phyloP scores from a whole-genome alignment of 2,888 invertebrate genomes.

The Bruchidius siliquastri region DNA sequence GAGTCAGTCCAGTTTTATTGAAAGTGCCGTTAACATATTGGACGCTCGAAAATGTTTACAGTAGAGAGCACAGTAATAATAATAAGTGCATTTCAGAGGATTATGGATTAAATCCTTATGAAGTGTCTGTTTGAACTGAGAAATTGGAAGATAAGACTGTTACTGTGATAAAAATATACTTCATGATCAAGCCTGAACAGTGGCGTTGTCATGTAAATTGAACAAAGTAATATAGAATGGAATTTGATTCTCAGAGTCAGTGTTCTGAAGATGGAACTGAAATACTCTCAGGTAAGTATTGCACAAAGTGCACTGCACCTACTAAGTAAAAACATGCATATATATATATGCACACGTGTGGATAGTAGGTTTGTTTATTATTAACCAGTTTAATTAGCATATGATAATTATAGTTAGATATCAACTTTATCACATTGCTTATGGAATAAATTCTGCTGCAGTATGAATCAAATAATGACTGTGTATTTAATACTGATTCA shows the following conservation, averaged over 20 bases:
- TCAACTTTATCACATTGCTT: neutral
- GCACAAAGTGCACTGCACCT: neutral
- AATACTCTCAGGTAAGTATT: constrained; percentile 32
- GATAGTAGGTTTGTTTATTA: neutral
- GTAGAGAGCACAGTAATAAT: neutral
- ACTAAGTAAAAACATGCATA: neutral
- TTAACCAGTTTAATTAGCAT: neutral
- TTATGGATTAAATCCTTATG: neutral
- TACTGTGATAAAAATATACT: neutral
- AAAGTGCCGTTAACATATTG: neutral
- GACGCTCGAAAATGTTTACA: neutral
- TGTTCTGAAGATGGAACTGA: constrained; percentile 40
- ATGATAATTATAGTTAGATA: too few relatives aligned
- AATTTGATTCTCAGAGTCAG: constrained; percentile 38
- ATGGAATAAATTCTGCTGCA: neutral
- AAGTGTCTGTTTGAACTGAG: neutral
- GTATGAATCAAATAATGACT: neutral
- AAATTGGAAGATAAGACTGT: neutral
- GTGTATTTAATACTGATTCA: neutral
- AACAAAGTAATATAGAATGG: constrained; percentile 24
- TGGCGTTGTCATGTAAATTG: neutral
- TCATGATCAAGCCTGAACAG: neutral
- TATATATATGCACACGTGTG: neutral
- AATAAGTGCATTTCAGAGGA: neutral
- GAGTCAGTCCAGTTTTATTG: neutral